Evolutionary conservation across 2,113 vertebrate species (phyloP).

Genomic region (Myotis davidii): DNA sequence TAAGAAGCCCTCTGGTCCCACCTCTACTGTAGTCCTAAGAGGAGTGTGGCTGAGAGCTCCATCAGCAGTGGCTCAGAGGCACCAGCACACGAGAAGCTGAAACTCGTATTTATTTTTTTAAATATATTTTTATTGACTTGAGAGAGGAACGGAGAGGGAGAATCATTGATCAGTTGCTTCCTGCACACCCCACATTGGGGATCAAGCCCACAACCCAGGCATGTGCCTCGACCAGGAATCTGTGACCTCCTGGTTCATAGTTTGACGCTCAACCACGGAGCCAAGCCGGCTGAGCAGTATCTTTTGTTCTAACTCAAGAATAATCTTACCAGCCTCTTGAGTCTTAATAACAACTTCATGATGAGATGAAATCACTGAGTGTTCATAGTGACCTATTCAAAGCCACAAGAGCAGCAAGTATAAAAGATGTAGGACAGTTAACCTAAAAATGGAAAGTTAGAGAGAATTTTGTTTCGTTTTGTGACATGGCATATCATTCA

Average conservation of each 20-base stretch:
- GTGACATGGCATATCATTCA: conserved; percentile 65
- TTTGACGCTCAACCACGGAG: no score
- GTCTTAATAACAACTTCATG: background rate
- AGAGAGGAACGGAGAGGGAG: no score
- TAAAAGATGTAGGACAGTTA: background rate
- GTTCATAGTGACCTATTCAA: background rate
- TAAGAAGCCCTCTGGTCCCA: background rate
- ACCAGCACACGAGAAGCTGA: background rate
- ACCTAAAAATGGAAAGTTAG: background rate
- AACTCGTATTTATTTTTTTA: background rate
- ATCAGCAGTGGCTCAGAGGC: background rate
- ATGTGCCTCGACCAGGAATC: no score
- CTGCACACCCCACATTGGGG: no score
- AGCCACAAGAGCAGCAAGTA: background rate
- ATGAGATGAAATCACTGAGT: background rate
- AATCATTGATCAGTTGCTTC: no score
- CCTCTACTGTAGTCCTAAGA: background rate
- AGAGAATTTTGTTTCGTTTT: background rate
- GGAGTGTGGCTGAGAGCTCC: background rate
- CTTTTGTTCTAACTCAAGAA: background rate
- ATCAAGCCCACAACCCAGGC: no score
- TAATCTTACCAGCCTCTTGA: background rate
- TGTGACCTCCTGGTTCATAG: no score
- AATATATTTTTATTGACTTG: no score
- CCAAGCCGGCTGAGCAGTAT: no score